A percentile compares a stretch with the other conserved stretches of the same genome.
phyloP scores from a whole-genome alignment of 2,888 invertebrate species.

The Cistogaster globosa region DNA sequence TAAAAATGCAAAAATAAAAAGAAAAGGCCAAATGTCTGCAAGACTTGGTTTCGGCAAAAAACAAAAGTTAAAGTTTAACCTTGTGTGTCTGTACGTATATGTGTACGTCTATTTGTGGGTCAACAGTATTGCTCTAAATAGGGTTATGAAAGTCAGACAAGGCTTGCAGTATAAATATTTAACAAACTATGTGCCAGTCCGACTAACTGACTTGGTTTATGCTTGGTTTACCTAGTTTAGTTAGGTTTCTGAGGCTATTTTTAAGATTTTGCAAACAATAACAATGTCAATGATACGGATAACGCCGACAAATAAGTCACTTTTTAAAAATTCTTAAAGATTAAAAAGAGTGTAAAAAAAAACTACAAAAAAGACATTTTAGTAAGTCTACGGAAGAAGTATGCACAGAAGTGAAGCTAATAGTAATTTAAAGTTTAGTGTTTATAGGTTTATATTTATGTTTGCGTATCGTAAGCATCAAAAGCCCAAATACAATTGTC shows the following conservation, averaged over 20 bases:
- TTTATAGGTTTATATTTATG: background rate
- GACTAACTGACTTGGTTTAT: background rate
- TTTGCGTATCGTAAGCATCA: background rate
- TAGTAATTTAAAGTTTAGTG: background rate
- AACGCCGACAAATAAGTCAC: conserved; percentile 31
- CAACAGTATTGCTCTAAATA: conserved; percentile 15
- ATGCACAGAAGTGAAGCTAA: background rate
- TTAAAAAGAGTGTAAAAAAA: background rate
- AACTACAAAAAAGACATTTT: conserved; percentile 6
- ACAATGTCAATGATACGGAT: too few relatives aligned
- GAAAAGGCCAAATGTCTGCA: conserved; percentile 52
- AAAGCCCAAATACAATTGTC: conserved; percentile 63
- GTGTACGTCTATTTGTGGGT: background rate
- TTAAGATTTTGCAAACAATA: too few relatives aligned
- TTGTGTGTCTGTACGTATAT: too few relatives aligned
- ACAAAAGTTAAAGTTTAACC: background rate
- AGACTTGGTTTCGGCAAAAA: conserved; percentile 10
- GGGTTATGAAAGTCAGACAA: too few relatives aligned
- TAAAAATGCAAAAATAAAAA: conserved; percentile 14
- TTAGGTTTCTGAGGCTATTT: background rate
- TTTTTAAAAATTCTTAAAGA: background rate
- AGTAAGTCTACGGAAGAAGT: conserved; percentile 33
- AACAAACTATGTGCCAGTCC: background rate
- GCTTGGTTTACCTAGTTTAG: background rate
- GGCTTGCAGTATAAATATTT: too few relatives aligned